Conservation (phyloP, 2,888 invertebrate species). For the Sesia bembeciformis region DNA sequence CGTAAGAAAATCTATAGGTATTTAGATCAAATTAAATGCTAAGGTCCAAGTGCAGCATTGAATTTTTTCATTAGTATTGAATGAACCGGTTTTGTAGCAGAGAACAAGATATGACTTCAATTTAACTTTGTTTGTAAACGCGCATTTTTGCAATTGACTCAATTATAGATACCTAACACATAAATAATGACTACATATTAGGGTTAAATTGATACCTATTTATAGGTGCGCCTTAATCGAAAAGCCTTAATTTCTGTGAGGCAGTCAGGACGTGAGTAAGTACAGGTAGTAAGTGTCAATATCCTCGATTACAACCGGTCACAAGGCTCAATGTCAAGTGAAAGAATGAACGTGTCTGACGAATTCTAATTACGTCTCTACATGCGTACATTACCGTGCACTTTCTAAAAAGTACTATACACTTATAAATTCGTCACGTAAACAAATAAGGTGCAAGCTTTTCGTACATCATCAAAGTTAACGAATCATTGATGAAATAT, state of each 20-base stretch:
- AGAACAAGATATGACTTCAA: neutral
- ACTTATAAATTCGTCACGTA: neutral
- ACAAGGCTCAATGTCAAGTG: constrained; percentile 62
- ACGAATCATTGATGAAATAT: neutral
- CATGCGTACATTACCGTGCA: constrained; percentile 4
- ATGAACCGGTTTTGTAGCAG: neutral
- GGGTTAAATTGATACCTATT: no score
- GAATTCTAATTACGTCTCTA: constrained; percentile 32
- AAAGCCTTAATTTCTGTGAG: no score
- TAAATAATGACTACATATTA: no score
- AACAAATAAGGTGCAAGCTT: neutral
- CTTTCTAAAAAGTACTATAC: constrained; percentile 10
- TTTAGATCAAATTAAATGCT: neutral
- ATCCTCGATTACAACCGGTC: constrained; percentile 47
- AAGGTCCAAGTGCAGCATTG: neutral
- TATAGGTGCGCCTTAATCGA: no score
- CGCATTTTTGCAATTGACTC: no score
- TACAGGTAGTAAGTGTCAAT: constrained; percentile 29
- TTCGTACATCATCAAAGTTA: neutral
- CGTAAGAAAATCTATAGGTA: neutral
- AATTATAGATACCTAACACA: no score
- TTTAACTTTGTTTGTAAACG: no score
- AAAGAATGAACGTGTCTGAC: constrained; percentile 47
- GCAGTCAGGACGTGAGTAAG: no score
- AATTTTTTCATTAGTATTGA: neutral